phyloP scores from a whole-genome alignment of 1,140 invertebrate species.

The Drosophila micromelanica region DNA sequence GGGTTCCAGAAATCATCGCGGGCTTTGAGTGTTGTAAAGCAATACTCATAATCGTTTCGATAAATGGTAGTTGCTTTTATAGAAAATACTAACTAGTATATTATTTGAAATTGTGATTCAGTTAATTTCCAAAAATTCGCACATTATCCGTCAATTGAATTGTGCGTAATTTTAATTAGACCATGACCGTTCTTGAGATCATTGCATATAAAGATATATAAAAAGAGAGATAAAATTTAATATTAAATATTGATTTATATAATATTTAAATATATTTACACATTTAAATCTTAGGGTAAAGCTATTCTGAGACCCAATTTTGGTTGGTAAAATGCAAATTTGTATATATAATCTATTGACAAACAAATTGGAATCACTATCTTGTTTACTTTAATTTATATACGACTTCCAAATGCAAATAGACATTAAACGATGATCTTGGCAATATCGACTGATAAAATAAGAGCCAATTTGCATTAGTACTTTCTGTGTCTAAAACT shows the following conservation, averaged over 20 bases:
- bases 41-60: not conserved
- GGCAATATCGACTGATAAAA: not conserved
- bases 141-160: not conserved
- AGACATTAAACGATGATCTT: not conserved
- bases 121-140: not conserved
- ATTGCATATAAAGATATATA: too few species aligned
- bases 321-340: not conserved
- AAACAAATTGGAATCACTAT: not conserved
- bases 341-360: not conserved
- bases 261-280: too few species aligned
- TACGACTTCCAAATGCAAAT: not conserved
- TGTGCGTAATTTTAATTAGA: too few species aligned
- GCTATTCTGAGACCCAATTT: not conserved
- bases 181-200: too few species aligned
- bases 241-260: too few species aligned
- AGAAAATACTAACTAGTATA: not conserved
- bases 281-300: too few species aligned
- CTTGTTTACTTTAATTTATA: not conserved
- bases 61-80: not conserved
- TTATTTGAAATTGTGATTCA: not conserved
- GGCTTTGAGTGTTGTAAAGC: not conserved
- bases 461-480: not conserved
- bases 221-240: not conserved
- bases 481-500: not conserved
- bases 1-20: not conserved